These are phyloP conservation scores for Ariolimax columbianus DNA, from an alignment of 2,888 invertebrate species.

Conservation along the genomic window DNA sequence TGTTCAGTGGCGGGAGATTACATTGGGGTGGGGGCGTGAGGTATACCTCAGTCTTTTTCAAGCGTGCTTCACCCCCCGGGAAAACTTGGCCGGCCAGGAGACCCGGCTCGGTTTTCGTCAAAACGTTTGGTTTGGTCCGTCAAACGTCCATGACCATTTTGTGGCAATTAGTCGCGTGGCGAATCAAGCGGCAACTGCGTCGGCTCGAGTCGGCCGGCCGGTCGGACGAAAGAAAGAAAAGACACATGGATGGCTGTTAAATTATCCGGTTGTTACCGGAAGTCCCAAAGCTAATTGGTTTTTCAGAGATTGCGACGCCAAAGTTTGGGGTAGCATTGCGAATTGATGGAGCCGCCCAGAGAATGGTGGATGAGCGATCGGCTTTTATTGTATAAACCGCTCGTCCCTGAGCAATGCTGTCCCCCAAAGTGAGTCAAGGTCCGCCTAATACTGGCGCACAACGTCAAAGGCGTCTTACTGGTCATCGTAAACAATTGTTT, in stretches of 20 bases:
- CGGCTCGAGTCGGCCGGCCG: background rate
- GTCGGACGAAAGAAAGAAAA: constrained; percentile 33
- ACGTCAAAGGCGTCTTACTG: too few species aligned
- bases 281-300: constrained; percentile 51
- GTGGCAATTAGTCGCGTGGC: constrained; percentile 51
- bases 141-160: constrained; percentile 47
- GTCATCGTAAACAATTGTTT: too few species aligned
- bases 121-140: constrained; percentile 46
- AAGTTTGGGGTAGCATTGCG: constrained; percentile 25
- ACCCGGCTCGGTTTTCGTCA: constrained; percentile 42
- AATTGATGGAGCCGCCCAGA: constrained; percentile 37
- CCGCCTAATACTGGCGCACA: too few species aligned
- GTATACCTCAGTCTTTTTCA: constrained; percentile 33
- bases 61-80: constrained; percentile 17
- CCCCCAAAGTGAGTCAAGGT: background rate
- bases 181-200: constrained; percentile 47
- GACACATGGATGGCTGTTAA: constrained; percentile 36
- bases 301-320: constrained; percentile 48
- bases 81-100: constrained; percentile 30
- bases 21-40: constrained; percentile 36
- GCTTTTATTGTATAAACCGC: background rate
- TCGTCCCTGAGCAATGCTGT: background rate
- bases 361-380: constrained; percentile 27
- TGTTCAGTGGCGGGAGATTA: constrained; percentile 33
- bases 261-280: constrained; percentile 51